These are phyloP conservation scores for Desmophyllum pertusum DNA, from an alignment of 92 coral and sea anemone species.

Conservation along the genomic window DNA sequence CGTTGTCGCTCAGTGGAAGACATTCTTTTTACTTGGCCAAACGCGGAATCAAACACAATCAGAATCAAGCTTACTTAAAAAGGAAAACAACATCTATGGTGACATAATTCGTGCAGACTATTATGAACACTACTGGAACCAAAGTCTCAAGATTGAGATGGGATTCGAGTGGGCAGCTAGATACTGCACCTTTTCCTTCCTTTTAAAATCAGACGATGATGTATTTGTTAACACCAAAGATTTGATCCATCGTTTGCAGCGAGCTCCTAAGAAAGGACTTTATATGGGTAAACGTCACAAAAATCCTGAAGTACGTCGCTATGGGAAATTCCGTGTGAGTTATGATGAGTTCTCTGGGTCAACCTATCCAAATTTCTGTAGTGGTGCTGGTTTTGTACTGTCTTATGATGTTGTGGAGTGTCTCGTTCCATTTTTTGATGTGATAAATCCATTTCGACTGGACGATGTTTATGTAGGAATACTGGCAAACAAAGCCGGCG, in stretches of 20 bases:
- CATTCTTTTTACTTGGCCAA: slow-evolving; percentile 28
- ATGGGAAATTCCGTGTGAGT: slow-evolving; percentile 3
- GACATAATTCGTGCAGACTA: too few relatives aligned
- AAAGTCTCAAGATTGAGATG: slow-evolving; percentile 27
- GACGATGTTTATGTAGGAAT: too few relatives aligned
- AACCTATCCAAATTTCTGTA: slow-evolving; percentile 13
- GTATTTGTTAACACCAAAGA: slow-evolving; percentile 27
- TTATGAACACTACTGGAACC: slow-evolving; percentile 27
- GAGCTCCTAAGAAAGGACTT: neutral
- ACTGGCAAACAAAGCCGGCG: neutral
- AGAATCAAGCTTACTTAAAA: neutral
- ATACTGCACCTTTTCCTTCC: slow-evolving; percentile 16
- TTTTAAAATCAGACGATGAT: slow-evolving; percentile 37
- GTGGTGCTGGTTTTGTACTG: slow-evolving; percentile 29
- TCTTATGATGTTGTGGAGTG: slow-evolving; percentile 28
- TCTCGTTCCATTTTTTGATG: slow-evolving; percentile 17
- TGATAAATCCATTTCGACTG: slow-evolving; percentile 6
- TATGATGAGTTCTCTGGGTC: neutral
- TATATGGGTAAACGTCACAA: neutral
- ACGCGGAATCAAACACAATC: slow-evolving; percentile 1
- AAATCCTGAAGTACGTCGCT: neutral
- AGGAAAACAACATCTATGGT: neutral
- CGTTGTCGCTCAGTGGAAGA: neutral
- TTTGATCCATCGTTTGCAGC: neutral
- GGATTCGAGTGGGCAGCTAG: slow-evolving; percentile 42